Percentiles rank a stretch among this genome's conserved stretches.
Evolutionary conservation across 2,888 invertebrate species (phyloP).

Genomic region (Apamea anceps): DNA sequence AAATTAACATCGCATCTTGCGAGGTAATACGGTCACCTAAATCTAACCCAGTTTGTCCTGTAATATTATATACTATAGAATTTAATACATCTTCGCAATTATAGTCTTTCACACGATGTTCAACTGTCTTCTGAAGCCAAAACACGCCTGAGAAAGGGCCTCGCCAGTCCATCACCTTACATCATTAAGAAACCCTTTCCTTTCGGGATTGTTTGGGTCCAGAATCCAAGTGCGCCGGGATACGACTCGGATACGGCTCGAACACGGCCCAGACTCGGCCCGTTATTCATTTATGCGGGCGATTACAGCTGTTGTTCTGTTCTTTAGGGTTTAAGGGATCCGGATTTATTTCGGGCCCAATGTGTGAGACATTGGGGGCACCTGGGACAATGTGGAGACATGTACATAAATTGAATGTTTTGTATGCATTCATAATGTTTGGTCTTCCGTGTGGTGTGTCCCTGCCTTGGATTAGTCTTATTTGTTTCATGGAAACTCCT

Average conservation of each 20-base stretch:
- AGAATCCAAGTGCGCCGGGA: constrained; percentile 54
- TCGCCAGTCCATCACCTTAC: constrained; percentile 53
- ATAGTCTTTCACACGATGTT: background rate
- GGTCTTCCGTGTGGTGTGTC: constrained; percentile 7
- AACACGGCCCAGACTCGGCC: constrained; percentile 43
- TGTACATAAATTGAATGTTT: constrained; percentile 52
- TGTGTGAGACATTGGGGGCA: constrained; percentile 34
- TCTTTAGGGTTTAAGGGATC: constrained; percentile 60
- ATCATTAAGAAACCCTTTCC: constrained; percentile 57
- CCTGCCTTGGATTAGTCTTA: background rate
- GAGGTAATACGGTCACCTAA: constrained; percentile 3
- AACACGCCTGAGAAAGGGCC: constrained; percentile 40
- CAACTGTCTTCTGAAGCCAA: constrained; percentile 32
- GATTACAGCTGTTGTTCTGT: constrained; percentile 69
- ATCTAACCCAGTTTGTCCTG: background rate
- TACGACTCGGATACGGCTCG: constrained; percentile 25
- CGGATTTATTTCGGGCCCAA: constrained; percentile 62
- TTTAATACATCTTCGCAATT: constrained; percentile 5
- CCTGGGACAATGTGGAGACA: constrained; percentile 30
- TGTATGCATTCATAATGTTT: constrained; percentile 43
- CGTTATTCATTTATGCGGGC: constrained; percentile 68
- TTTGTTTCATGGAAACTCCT: background rate
- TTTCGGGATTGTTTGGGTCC: constrained; percentile 49
- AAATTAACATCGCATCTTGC: background rate
- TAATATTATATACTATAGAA: background rate